Percentiles rank a stretch among this genome's conserved stretches.
Conservation (phyloP, 2,797 vertebrate species). For the Aphelocoma californica region DNA sequence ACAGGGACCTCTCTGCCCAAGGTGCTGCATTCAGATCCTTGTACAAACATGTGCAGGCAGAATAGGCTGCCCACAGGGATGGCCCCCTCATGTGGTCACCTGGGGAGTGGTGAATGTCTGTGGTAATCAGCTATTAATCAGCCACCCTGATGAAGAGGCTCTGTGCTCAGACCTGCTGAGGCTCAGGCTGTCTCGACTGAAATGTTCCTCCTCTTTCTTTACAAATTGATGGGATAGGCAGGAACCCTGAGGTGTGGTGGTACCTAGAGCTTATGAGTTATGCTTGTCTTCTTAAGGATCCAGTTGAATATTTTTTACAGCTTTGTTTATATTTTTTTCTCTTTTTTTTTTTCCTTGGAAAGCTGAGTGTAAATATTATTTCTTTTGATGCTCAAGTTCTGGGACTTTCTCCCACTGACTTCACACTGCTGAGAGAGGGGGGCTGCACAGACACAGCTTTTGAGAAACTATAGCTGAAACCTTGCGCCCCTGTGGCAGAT, state of each 20-base stretch:
- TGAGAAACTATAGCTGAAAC: neutral
- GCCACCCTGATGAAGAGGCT: neutral
- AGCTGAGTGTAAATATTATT: neutral
- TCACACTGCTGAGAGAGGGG: neutral
- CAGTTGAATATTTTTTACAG: neutral
- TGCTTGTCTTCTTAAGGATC: neutral
- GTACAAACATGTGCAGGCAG: too few relatives aligned
- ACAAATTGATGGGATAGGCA: neutral
- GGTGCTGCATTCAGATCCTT: neutral
- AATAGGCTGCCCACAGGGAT: neutral
- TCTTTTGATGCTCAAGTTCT: neutral
- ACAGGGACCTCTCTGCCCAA: neutral
- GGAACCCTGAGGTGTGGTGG: neutral
- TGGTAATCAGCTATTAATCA: neutral
- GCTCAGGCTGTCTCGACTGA: accelerated
- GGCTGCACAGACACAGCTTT: neutral
- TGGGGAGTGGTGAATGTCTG: neutral
- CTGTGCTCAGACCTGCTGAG: neutral
- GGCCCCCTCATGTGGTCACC: neutral
- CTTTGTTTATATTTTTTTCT: neutral
- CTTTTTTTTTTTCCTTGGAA: neutral
- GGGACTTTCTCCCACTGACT: neutral
- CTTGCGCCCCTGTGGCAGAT: neutral
- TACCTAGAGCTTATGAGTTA: neutral
- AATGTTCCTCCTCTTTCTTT: neutral